Base-by-base conservation (phyloP, 1,140 invertebrate species). In the Aradophagus sp. region DNA sequence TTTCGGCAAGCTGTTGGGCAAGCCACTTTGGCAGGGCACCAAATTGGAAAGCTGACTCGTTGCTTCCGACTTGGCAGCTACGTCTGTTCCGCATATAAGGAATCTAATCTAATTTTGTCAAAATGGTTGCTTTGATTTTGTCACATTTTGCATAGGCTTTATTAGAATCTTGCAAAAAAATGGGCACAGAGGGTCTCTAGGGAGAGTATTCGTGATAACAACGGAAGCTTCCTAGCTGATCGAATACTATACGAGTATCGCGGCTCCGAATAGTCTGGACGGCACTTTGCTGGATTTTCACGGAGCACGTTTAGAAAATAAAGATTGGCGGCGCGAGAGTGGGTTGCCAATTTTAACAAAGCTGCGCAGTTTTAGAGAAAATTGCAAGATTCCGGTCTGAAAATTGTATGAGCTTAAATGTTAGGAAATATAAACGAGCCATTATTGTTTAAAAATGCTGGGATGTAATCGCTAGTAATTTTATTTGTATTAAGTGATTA, bases 21-120 rank as follows among this genome's bases (percentile, higher is more conserved):
- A 35, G 48, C 56, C 63, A n/a, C 38, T 74, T 76, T 84, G 83
- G 81, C 82, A 80, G 41, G 53, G 44, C 41, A 80, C 81, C 80
- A 84, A 85, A 85, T 85, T 83, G 80, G 74, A 82, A 83, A 75
- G 74, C 69, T 75, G 36, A 63, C 53, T 61, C 65, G 48, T 45
- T 38, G 39, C 47, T 59, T 52, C 32, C 11, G 34, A 58, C 44
- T 75, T 77, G 58, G 65, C 65, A 61, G n/a, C n/a, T n/a, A n/a
- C n/a, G n/a, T n/a, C n/a, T n/a, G n/a, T n/a, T n/a, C n/a, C n/a
- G n/a, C n/a, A n/a, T n/a, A n/a, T n/a, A n/a, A n/a, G n/a, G n/a
- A n/a, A n/a, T n/a, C n/a, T n/a, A n/a, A n/a, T n/a, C n/a, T n/a
- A n/a, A n/a, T n/a, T n/a, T n/a, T n/a, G n/a, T n/a, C n/a, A n/a